A percentile compares a stretch with the other conserved stretches of the same genome.
These are phyloP conservation scores for Thinocorus orbignyianus DNA, from an alignment of 2,113 vertebrate genomes.

Conservation along the genomic window DNA sequence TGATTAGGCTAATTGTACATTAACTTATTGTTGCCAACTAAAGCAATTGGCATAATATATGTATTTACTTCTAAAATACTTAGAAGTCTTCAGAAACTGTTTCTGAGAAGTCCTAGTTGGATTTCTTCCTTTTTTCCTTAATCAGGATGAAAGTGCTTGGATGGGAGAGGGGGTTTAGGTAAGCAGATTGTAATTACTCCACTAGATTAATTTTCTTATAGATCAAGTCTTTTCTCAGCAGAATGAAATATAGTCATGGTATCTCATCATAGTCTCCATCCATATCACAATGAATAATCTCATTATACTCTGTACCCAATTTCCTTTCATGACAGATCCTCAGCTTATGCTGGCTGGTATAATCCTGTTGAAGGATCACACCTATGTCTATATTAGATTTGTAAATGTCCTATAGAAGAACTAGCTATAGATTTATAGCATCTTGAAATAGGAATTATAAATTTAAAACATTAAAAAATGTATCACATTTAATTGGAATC, in stretches of 20 bases:
- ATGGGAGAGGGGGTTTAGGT: neutral
- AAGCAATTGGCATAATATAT: neutral
- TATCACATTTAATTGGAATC: neutral
- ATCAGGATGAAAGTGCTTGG: neutral
- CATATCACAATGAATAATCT: constrained; percentile 25
- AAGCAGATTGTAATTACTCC: neutral
- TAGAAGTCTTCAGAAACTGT: neutral
- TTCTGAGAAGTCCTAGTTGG: neutral
- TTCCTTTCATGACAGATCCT: constrained; percentile 43
- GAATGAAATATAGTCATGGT: constrained; percentile 30
- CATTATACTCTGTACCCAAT: neutral
- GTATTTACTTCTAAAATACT: neutral
- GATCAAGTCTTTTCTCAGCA: constrained; percentile 14
- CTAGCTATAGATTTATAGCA: neutral
- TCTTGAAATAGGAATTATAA: neutral
- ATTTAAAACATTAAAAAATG: neutral
- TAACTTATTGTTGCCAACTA: neutral
- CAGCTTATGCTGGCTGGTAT: neutral
- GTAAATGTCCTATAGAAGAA: neutral
- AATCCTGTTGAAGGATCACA: neutral
- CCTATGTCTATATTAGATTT: neutral
- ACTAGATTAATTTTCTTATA: constrained; percentile 13
- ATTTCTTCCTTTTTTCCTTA: neutral
- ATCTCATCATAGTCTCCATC: constrained; percentile 4
- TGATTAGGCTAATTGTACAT: neutral